These are phyloP conservation scores for Ciconia stormi DNA, from an alignment of 2,113 vertebrate species.

Conservation along the genomic window DNA sequence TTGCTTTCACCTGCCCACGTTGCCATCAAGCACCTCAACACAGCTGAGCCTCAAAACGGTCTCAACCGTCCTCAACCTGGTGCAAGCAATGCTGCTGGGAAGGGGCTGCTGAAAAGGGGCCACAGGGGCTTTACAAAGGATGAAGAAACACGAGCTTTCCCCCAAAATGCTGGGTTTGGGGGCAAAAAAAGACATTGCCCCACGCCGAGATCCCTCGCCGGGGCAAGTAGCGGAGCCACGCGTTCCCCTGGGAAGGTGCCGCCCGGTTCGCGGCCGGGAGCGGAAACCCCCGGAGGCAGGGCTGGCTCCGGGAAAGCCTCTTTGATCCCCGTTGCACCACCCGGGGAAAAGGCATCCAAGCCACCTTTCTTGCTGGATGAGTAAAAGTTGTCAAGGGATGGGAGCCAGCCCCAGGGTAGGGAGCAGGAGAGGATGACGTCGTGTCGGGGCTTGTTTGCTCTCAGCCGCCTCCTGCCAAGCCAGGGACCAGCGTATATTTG, in stretches of 20 bases:
- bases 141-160: background rate
- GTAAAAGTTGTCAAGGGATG: constrained; percentile 11
- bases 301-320: constrained; percentile 34
- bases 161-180: background rate
- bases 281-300: background rate
- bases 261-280: fast-evolving
- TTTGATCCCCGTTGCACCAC: constrained; percentile 13
- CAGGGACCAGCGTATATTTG: fast-evolving
- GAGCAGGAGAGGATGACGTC: background rate
- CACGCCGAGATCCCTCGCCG: fast-evolving
- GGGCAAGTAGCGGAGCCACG: fast-evolving
- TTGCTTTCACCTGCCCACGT: background rate
- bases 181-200: fast-evolving
- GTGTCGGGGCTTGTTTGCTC: background rate
- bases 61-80: background rate
- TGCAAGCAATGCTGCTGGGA: background rate
- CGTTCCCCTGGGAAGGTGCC: background rate
- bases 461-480: background rate
- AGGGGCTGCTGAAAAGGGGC: background rate
- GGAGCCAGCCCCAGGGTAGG: background rate
- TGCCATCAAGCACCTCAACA: background rate
- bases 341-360: background rate
- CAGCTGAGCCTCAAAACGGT: background rate
- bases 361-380: constrained; percentile 59
- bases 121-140: fast-evolving